phyloP scores from a whole-genome alignment of 1,140 invertebrate genomes.

The Agrilus planipennis region DNA sequence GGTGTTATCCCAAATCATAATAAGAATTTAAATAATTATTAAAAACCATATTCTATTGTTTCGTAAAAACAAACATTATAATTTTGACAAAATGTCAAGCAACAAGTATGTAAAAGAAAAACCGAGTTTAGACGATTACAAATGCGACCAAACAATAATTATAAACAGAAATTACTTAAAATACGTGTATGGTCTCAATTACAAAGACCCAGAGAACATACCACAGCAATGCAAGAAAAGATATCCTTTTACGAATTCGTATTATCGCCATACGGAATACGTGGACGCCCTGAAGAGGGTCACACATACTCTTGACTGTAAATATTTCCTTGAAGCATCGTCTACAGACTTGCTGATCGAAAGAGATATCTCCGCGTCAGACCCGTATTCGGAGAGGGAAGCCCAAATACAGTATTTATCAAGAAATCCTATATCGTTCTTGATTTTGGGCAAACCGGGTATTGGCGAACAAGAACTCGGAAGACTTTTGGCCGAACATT shows the following conservation, averaged over 20 bases:
- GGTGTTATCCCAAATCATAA: no score
- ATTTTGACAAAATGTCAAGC: no score
- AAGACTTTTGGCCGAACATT: constrained; percentile 39
- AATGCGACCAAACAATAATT: constrained; percentile 22
- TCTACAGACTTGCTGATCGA: constrained; percentile 3
- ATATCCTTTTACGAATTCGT: constrained; percentile 31
- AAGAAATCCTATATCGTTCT: constrained; percentile 39
- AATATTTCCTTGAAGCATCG: constrained; percentile 12
- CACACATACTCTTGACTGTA: constrained; percentile 15
- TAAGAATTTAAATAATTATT: no score
- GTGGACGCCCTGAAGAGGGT: constrained; percentile 29
- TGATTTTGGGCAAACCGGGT: constrained; percentile 45
- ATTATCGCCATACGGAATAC: constrained; percentile 33
- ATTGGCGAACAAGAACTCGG: constrained; percentile 38
- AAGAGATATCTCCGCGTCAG: constrained; percentile 6
- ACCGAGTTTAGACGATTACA: constrained; percentile 11
- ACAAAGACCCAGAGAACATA: constrained; percentile 11
- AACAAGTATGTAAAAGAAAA: no score
- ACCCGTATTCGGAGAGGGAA: constrained; percentile 30
- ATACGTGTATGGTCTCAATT: constrained; percentile 12
- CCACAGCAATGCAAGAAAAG: constrained; percentile 6
- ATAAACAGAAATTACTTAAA: constrained; percentile 16
- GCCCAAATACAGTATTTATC: constrained; percentile 38
- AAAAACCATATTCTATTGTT: no score
- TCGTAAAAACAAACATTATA: no score